phyloP scores from a whole-genome alignment of 2,113 vertebrate species.

The Baryphthengus martii region DNA sequence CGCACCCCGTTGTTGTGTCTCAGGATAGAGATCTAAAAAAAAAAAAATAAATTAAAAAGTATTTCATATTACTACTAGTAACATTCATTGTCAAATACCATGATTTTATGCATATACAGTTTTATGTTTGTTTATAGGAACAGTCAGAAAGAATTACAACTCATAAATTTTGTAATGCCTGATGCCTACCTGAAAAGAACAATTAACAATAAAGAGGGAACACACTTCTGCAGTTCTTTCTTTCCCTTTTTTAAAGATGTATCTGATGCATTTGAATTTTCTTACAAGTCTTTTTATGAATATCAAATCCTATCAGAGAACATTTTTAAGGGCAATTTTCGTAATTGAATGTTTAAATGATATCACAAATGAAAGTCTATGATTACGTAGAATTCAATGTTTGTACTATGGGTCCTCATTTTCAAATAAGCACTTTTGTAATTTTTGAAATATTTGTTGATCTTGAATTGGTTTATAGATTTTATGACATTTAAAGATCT shows the following conservation, averaged over 20 bases:
- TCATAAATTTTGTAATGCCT: background rate
- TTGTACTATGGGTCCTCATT: background rate
- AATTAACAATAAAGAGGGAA: background rate
- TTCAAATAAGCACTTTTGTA: background rate
- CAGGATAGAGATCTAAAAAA: slow-evolving; percentile 88
- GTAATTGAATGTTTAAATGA: background rate
- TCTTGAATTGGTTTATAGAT: background rate
- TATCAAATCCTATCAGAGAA: background rate
- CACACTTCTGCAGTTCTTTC: background rate
- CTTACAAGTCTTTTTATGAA: background rate
- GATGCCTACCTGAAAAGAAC: background rate
- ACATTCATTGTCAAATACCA: background rate
- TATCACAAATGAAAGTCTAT: background rate
- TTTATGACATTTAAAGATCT: background rate
- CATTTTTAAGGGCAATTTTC: background rate
- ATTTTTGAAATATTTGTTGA: background rate
- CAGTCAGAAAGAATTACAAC: background rate
- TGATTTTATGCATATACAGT: background rate
- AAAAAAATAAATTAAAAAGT: background rate
- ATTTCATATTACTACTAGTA: background rate
- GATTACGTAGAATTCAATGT: background rate
- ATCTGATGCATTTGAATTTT: background rate
- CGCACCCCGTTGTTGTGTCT: slow-evolving; percentile 88
- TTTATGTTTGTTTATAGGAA: background rate
- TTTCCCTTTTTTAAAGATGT: background rate